phyloP scores from a whole-genome alignment of 1,140 invertebrate species.

The Zaprionus nigranus region DNA sequence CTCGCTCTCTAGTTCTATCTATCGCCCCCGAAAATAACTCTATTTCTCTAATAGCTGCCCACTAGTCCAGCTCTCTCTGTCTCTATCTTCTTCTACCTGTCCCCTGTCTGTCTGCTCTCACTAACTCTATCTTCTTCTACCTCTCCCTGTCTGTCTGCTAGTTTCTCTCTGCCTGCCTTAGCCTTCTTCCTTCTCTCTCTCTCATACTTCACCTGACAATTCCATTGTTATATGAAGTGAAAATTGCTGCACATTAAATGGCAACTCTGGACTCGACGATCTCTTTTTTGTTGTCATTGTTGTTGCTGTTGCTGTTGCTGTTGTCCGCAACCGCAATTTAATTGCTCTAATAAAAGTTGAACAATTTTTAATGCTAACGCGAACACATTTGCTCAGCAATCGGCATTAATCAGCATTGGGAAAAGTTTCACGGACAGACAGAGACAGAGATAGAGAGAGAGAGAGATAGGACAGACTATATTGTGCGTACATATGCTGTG shows the following conservation, averaged over 20 bases:
- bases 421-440: slow-evolving; percentile 30
- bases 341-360: slow-evolving; percentile 79
- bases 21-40: slow-evolving; percentile 47
- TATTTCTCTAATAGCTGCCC: slow-evolving; percentile 54
- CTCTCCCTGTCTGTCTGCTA: neutral
- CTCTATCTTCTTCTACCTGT: neutral
- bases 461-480: neutral
- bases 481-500: neutral
- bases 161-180: neutral
- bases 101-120: neutral
- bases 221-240: slow-evolving; percentile 68
- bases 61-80: neutral
- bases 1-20: neutral
- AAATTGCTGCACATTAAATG: slow-evolving; percentile 79
- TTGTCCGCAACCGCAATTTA: slow-evolving; percentile 65
- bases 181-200: neutral
- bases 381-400: slow-evolving; percentile 74
- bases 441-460: neutral
- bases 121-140: neutral
- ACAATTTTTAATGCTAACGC: slow-evolving; percentile 78
- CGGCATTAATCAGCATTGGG: slow-evolving; percentile 77
- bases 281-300: slow-evolving; percentile 31
- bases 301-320: slow-evolving; percentile 24
- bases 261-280: slow-evolving; percentile 36
- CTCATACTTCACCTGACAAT: slow-evolving; percentile 34